Evolutionary conservation across 2,797 vertebrate species (phyloP), one percentile per base, ranked within the genome.

Genomic region (Cyprinodon diabolis): DNA sequence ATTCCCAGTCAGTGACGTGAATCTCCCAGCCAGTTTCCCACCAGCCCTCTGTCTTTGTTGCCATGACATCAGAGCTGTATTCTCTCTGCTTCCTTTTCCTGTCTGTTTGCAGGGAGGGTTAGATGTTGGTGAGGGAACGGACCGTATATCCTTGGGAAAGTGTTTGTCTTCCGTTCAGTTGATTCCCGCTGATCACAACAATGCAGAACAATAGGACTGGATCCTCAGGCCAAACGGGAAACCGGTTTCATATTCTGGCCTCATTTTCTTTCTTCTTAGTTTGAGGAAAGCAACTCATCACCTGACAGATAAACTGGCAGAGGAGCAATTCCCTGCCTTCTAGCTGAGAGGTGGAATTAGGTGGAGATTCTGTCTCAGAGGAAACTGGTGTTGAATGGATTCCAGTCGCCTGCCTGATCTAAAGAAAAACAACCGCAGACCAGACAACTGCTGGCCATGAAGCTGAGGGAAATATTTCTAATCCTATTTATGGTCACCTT

Each of bases 1-100:
- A 47, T 48, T 49, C 8, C 12, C 5, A 40, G 8, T n/a, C 19
- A 37, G 37, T 52, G 15, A 12, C 51, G 35, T 14, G 21, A 63
- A 8, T 54, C 37, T 62, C 15, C 55, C 65, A 37, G 11, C 69
- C 55, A 25, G 23, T 43, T 67, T 25, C 21, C 13, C 21, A 57
- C 30, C 14, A 23, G 43, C 63, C 35, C 52, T 55, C 75, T 74
- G 45, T 13, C 79, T 83, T 83, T 82, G 82, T 80, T 87, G 81
- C 79, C 73, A 83, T 89, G 90, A 91, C 79, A 83, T 92, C 83
- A 83, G 77, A 85, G 72, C 81, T 79, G 83, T 71, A 89, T 92
- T 91, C 82, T 88, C 63, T 84, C 49, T 58, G 66, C 73, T 93
- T 93, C 90, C 90, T 89, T 81, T 92, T 90, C 91, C 86, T 88